A percentile compares a stretch with the other conserved stretches of the same genome.
These are phyloP conservation scores for Himalopsyche phryganea DNA, from an alignment of 1,140 invertebrate genomes.

Conservation along the genomic window DNA sequence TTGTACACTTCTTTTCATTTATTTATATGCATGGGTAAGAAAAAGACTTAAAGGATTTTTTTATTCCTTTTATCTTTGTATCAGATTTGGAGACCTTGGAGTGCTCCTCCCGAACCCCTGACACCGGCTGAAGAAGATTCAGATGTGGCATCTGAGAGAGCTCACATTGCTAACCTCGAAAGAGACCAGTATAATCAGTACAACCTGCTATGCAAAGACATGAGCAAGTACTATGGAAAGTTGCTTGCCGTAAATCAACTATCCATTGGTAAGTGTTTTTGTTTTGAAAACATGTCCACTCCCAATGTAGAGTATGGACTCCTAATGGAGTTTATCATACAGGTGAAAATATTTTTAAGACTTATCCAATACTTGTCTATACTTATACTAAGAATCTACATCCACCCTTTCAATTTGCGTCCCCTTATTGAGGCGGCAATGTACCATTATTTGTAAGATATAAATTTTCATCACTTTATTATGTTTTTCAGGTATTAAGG, in stretches of 20 bases:
- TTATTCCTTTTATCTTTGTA: too few species aligned
- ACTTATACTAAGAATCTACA: too few species aligned
- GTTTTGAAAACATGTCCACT: not conserved
- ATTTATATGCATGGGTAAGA: too few species aligned
- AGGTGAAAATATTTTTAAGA: too few species aligned
- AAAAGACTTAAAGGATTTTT: too few species aligned
- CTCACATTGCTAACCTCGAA: constrained; percentile 38
- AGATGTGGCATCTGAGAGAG: constrained; percentile 49
- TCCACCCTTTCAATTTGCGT: too few species aligned
- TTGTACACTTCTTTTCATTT: too few species aligned
- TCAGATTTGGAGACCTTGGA: constrained; percentile 36
- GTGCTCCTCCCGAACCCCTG: constrained; percentile 37
- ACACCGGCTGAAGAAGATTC: constrained; percentile 41
- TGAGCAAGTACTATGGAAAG: constrained; percentile 68
- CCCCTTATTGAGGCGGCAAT: too few species aligned
- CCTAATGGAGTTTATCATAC: not conserved
- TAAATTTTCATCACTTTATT: too few species aligned
- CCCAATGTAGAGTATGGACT: not conserved
- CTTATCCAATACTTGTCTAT: too few species aligned
- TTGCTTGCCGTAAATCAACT: constrained; percentile 71
- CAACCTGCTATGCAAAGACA: constrained; percentile 48
- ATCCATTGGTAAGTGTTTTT: constrained; percentile 53
- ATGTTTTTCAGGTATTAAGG: constrained; percentile 42
- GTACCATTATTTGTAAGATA: too few species aligned
- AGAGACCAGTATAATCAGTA: constrained; percentile 37